Conservation (phyloP, 2,888 invertebrate species). For the Papilio demoleus region DNA sequence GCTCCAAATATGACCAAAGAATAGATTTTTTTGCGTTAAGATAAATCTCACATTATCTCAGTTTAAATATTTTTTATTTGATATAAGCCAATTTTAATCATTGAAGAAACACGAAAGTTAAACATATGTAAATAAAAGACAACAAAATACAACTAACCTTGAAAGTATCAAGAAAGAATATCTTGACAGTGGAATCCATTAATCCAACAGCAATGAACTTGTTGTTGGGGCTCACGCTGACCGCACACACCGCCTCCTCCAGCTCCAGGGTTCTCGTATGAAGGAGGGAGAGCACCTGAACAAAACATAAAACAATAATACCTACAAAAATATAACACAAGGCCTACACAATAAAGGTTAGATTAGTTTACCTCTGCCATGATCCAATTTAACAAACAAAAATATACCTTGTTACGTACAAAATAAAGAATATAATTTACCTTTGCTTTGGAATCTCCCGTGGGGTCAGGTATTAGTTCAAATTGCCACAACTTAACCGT, state of each 20-base stretch:
- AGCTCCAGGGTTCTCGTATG: conserved; percentile 93
- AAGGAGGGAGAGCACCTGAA: conserved; percentile 87
- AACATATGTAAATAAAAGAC: too few relatives aligned
- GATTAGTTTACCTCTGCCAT: conserved; percentile 79
- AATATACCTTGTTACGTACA: not conserved
- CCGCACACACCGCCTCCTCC: conserved; percentile 93
- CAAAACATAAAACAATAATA: not conserved
- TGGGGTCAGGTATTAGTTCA: conserved; percentile 89
- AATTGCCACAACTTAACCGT: conserved; percentile 97
- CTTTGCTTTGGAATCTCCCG: conserved; percentile 85
- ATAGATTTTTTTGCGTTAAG: too few relatives aligned
- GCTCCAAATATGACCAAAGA: too few relatives aligned
- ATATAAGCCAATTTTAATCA: too few relatives aligned
- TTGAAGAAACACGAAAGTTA: too few relatives aligned
- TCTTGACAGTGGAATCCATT: conserved; percentile 96
- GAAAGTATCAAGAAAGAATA: conserved; percentile 96
- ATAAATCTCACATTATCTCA: too few relatives aligned
- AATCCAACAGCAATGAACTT: conserved; percentile 95
- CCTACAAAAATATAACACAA: not conserved
- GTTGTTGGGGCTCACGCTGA: conserved; percentile 92
- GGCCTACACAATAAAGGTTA: not conserved
- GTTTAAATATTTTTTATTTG: too few relatives aligned
- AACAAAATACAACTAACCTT: conserved; percentile 86
- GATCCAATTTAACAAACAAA: not conserved
- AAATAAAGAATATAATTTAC: conserved; percentile 48